Conservation (phyloP, 2,113 vertebrate genomes). For the Rhizomys pruinosus region DNA sequence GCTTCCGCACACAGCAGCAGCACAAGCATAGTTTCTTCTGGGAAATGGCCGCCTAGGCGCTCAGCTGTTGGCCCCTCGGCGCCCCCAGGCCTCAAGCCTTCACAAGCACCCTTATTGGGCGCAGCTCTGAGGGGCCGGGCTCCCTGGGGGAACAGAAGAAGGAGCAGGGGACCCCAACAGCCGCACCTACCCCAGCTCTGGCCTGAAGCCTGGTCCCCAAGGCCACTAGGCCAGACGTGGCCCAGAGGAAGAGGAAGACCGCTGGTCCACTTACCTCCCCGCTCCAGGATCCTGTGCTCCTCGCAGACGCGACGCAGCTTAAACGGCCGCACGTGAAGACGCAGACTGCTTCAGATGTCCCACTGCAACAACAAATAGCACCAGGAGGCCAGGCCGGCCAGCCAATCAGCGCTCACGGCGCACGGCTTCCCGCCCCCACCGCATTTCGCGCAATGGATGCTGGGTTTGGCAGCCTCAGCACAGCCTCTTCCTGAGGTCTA, state of each 20-base stretch:
- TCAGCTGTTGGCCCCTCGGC: too few species aligned
- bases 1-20: neutral
- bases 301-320: neutral
- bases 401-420: conserved; percentile 62
- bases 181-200: neutral
- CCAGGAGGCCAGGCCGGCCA: neutral
- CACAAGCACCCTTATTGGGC: neutral
- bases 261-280: conserved; percentile 1
- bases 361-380: conserved; percentile 63
- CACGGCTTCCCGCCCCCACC: conserved; percentile 21
- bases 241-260: fast-evolving
- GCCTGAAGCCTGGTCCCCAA: too few species aligned
- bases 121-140: fast-evolving
- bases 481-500: too few species aligned
- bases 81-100: conserved; percentile 9
- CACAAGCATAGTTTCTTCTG: too few species aligned
- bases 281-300: fast-evolving
- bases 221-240: fast-evolving
- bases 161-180: neutral
- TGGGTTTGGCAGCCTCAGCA: too few species aligned
- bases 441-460: neutral
- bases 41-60: neutral
- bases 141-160: too few species aligned
- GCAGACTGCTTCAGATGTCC: neutral
- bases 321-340: conserved; percentile 79